Percentiles rank a stretch among this genome's conserved stretches.
These are phyloP conservation scores for Colletes gigas DNA, from an alignment of 1,140 invertebrate genomes.

Conservation along the genomic window DNA sequence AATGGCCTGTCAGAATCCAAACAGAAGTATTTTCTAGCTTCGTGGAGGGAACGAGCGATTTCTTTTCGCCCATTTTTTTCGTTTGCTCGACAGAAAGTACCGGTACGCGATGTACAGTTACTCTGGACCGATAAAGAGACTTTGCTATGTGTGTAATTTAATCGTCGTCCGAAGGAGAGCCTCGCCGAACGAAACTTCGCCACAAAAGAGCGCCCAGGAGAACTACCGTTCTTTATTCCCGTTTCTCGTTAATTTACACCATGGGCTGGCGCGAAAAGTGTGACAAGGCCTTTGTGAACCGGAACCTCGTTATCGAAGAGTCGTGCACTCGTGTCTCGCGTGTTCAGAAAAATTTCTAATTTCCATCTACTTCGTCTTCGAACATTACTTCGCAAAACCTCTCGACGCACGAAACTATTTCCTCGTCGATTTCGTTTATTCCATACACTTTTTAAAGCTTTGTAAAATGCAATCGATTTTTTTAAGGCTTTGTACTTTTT, in stretches of 20 bases:
- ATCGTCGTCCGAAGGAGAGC: neutral
- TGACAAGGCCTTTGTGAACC: slow-evolving; percentile 14
- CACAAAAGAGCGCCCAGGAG: neutral
- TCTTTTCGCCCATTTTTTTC: neutral
- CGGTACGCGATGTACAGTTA: slow-evolving; percentile 26
- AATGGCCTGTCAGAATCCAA: no score
- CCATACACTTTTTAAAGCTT: no score
- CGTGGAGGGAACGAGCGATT: no score
- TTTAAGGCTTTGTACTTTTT: no score
- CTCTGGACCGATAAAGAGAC: neutral
- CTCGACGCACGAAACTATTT: no score
- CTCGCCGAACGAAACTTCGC: neutral
- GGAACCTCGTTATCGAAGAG: slow-evolving; percentile 10
- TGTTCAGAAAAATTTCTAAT: neutral
- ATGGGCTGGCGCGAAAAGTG: slow-evolving; percentile 7
- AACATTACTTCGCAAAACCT: no score
- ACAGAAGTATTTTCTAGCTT: no score
- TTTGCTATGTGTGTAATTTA: slow-evolving; percentile 15
- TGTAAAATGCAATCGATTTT: no score
- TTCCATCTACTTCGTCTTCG: neutral
- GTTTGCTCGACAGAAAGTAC: neutral
- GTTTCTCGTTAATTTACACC: slow-evolving; percentile 32
- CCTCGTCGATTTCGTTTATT: no score
- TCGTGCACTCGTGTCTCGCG: neutral
- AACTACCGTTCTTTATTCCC: slow-evolving; percentile 18